Evolutionary conservation across 1,140 invertebrate genomes (phyloP).

Genomic region (Meloidogyne chitwoodi): DNA sequence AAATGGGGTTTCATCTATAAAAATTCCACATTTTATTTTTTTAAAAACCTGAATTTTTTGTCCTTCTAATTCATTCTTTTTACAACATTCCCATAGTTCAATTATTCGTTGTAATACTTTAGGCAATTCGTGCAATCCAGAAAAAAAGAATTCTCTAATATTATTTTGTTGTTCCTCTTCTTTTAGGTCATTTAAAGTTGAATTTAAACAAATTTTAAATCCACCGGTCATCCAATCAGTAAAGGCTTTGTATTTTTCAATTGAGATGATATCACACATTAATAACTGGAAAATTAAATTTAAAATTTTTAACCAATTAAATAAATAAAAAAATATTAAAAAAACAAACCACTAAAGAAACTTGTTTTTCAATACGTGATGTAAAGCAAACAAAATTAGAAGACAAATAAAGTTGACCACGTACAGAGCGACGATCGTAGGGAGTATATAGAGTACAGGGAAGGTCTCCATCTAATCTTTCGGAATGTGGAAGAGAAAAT

Average conservation of each 20-base stretch:
- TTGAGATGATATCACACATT: constrained; percentile 67
- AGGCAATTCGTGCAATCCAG: constrained; percentile 14
- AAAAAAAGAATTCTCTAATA: constrained; percentile 23
- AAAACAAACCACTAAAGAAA: constrained; percentile 16
- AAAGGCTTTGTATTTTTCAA: constrained; percentile 72
- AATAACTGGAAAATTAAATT: constrained; percentile 1
- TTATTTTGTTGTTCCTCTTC: background rate
- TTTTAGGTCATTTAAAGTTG: constrained; percentile 34
- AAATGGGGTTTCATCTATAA: no score
- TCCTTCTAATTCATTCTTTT: background rate
- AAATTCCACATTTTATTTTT: no score
- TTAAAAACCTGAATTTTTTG: background rate
- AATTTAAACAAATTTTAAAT: constrained; percentile 75
- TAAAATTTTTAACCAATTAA: background rate
- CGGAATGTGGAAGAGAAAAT: constrained; percentile 78
- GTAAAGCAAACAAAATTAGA: constrained; percentile 92
- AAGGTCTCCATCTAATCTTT: constrained; percentile 86
- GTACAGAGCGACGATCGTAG: constrained; percentile 82
- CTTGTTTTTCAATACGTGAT: constrained; percentile 69
- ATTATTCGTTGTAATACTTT: constrained; percentile 25
- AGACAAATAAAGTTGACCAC: constrained; percentile 85
- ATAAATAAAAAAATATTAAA: background rate
- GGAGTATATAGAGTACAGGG: constrained; percentile 88
- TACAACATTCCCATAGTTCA: constrained; percentile 12
- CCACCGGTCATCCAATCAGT: constrained; percentile 69